Evolutionary conservation across 2,113 vertebrate genomes (phyloP), one percentile per base, ranked within the genome.

Genomic region (Phrynosoma blainvillii): DNA sequence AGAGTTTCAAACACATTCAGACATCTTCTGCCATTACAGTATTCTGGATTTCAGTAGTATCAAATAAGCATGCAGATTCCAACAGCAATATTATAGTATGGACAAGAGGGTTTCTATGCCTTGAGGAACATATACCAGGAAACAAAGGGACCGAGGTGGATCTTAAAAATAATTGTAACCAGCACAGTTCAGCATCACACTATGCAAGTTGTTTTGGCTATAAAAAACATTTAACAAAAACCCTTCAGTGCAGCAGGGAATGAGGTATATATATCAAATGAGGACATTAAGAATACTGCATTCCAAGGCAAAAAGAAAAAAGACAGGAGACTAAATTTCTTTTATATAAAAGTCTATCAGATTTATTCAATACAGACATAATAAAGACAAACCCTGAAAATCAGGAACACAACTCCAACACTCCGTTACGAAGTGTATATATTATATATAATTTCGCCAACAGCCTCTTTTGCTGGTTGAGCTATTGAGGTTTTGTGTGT

Each of bases 371-470:
- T 94, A 96, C 94, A 96, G 93, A 96, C 94, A 95, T 91, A 90
- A 94, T 96, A 90, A 94, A 95, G 95, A 95, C 95, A 94, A 94
- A 86, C 94, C 96, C 96, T 96, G 95, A 54, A 93, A 92, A 94
- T 83, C 96, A 96, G 96, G 96, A 95, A 95, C 93, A 92, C 93
- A 92, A 91, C 93, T 89, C 87, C 65, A 94, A 95, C 95, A 91
- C 96, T 96, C 94, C 96, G 96, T 92, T 96, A 95, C 95, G 96
- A 96, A 96, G 96, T 91, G 94, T 93, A 95, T 90, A 95, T 93
- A 95, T 91, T 42, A 84, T 86, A 82, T 88, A 66, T 81, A 81
- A 36, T 32, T 94, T 91, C 92, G 91, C 89, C 95, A 95, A 96
- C 94, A 94, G 93, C 92, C 77, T 77, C 87, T 86, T 91, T 88